Base-by-base conservation (phyloP, 2,113 vertebrate species). In the Gopherus evgoodei region DNA sequence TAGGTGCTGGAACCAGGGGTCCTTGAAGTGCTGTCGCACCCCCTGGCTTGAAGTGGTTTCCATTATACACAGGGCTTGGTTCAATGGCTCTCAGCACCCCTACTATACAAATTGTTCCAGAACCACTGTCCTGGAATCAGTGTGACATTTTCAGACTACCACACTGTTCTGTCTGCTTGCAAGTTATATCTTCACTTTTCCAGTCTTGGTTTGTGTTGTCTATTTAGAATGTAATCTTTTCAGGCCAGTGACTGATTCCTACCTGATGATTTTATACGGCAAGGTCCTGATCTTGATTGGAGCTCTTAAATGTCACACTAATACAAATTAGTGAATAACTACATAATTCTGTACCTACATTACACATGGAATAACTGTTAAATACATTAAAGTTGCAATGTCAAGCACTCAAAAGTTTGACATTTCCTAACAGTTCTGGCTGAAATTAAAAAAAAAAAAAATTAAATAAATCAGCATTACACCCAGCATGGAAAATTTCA, bases 271-370 rank as follows among this genome's bases (percentile, higher is more conserved):
- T 78, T 44, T 47, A 14, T 3, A 75, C 90, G 91, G 35, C 54
- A 93, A 81, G 27, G 81, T 86, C 86, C 16, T 69, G 27, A 72
- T 54, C 80, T 11, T 83, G 47, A 22, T 84, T 94, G 85, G 88
- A 50, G 24, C 12, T 14, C 38, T 47, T 8, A 76, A 42, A 44
- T 75, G 38, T 27, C 72, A 44, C 72, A 42, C 12, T 44, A 12
- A 76, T 27, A 76, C 72, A 76, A 76, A 44, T 76, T 11, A 42
- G 24, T 27, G 12, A 76, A 78, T 78, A 44, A 78, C 29, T 27
- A 47, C 42, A 47, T 27, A 47, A 19, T 47, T 47, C 38, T 47
- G 42, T 11, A 14, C 6, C 35, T 7, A 42, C 38, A 75, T 16
- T 83, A 3, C 44, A 4, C 38, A 88, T 31, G 59, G n/a, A 89